These are phyloP conservation scores for Pao palembangensis DNA, from an alignment of 2,113 vertebrate genomes.

Conservation along the genomic window DNA sequence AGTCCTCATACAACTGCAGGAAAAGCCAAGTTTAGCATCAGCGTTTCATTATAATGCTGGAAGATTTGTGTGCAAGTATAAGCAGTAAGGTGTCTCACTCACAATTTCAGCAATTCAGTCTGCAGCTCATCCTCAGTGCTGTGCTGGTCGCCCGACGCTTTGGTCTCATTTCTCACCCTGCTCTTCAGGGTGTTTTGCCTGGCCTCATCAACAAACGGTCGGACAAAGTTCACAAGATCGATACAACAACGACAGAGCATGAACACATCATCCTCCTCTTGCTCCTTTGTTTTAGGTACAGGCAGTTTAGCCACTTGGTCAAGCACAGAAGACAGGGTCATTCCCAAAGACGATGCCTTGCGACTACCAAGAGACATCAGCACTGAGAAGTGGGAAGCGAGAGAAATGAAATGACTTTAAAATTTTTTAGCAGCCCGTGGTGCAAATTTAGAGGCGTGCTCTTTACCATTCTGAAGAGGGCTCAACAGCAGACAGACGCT, in stretches of 20 bases:
- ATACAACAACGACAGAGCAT: slow-evolving; percentile 83
- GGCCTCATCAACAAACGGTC: slow-evolving; percentile 84
- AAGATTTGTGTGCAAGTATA: neutral
- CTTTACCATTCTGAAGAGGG: slow-evolving; percentile 86
- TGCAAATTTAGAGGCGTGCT: neutral
- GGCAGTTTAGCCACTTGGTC: slow-evolving; percentile 85
- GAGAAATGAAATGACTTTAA: neutral
- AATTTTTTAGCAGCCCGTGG: too few relatives aligned
- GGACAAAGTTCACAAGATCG: slow-evolving; percentile 80
- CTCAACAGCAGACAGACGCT: slow-evolving; percentile 82
- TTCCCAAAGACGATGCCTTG: slow-evolving; percentile 88
- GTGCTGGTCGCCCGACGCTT: neutral
- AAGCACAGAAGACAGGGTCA: slow-evolving; percentile 87
- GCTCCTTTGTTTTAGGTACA: slow-evolving; percentile 83
- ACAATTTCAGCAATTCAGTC: slow-evolving; percentile 92
- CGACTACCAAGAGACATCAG: slow-evolving; percentile 82
- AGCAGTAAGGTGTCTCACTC: slow-evolving; percentile 51
- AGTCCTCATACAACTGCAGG: slow-evolving; percentile 87
- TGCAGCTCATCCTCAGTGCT: slow-evolving; percentile 77
- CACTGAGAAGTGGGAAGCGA: slow-evolving; percentile 64
- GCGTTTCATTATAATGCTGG: neutral
- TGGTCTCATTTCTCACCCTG: neutral
- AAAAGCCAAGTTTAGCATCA: neutral
- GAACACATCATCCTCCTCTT: slow-evolving; percentile 83
- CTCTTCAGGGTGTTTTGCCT: slow-evolving; percentile 46